Percentiles rank a stretch among this genome's conserved stretches.
Conservation (phyloP, 2,797 vertebrate genomes). For the Cossypha heuglini region DNA sequence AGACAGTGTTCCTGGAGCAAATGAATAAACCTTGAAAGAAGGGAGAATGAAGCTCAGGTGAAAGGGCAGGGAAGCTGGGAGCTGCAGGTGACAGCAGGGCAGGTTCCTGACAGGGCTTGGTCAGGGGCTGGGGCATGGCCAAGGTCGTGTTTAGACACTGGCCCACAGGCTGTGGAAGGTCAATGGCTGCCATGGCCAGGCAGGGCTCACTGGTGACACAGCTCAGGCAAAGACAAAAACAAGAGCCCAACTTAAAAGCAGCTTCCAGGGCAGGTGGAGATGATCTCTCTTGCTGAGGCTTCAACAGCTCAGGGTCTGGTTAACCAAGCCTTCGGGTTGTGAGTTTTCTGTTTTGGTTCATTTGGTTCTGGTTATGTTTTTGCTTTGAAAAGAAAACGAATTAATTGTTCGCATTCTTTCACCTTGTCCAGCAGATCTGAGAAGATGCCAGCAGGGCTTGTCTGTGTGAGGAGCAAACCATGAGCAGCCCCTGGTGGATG, state of each 20-base stretch:
- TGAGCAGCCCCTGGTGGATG: rapidly evolving
- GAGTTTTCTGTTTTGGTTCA: neutral
- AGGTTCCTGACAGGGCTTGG: neutral
- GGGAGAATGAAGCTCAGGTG: neutral
- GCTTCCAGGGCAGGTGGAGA: neutral
- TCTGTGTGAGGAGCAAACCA: neutral
- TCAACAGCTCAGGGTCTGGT: neutral
- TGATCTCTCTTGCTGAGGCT: neutral
- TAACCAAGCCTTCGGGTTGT: rapidly evolving
- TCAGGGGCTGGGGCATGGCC: neutral
- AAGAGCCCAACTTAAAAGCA: neutral
- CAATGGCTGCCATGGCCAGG: neutral
- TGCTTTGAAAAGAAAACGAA: neutral
- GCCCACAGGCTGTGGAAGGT: too few relatives aligned
- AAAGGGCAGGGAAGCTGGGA: neutral
- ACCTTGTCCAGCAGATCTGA: neutral
- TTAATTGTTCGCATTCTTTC: neutral
- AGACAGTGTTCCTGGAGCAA: neutral
- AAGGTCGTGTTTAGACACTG: neutral
- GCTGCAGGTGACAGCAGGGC: neutral
- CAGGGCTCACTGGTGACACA: too few relatives aligned
- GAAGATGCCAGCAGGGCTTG: neutral
- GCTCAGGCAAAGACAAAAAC: neutral
- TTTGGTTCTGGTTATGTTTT: neutral
- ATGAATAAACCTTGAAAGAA: neutral